Evolutionary conservation across 2,797 vertebrate species (phyloP), one percentile per base, ranked within the genome.

Genomic region (Echiichthys vipera): DNA sequence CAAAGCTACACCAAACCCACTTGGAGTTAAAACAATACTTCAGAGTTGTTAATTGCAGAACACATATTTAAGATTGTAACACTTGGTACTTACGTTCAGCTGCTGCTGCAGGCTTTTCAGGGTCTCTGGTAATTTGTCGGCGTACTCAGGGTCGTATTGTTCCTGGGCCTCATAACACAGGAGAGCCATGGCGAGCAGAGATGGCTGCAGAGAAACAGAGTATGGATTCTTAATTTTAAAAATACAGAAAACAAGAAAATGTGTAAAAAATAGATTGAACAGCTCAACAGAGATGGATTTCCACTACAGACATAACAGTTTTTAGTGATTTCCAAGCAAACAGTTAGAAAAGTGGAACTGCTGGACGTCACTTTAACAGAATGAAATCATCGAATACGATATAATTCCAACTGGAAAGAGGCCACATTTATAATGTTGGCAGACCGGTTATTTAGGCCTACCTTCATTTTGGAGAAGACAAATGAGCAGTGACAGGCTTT

Each of bases 401-500:
- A 32, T 12, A 15, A 25, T 59, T 45, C 4, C 29, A 40, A 15
- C 11, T 43, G 25, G 18, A 77, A 80, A 65, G 29, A 45, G 36
- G 29, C 6, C 11, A 37, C 57, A 9, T 27, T 25, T 40, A 49
- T 54, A 81, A 77, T 50, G 24, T 45, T 46, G 18, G 5, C 10
- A 43, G 25, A 69, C 2, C 5, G 18, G 34, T 61, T 74, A 39
- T 42, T 73, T 81, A 40, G 27, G 3, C 86, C 91, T 93, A 99
- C 98, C 96, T 97, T 98, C 70, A 97, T 92, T 95, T 99, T 99
- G 65, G 97, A 97, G 91, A 99, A 98, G 57, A 91, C 78, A 78
- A 98, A 95, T 77, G 95, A 95, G 90, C 97, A 98, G 81, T 98
- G 96, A 82, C 98, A 99, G 32, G 96, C 98, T 92, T 99, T 99